Evolutionary conservation across 2,797 vertebrate genomes (phyloP), one percentile per base, ranked within the genome.

Genomic region (Sebastes paucispinis): DNA sequence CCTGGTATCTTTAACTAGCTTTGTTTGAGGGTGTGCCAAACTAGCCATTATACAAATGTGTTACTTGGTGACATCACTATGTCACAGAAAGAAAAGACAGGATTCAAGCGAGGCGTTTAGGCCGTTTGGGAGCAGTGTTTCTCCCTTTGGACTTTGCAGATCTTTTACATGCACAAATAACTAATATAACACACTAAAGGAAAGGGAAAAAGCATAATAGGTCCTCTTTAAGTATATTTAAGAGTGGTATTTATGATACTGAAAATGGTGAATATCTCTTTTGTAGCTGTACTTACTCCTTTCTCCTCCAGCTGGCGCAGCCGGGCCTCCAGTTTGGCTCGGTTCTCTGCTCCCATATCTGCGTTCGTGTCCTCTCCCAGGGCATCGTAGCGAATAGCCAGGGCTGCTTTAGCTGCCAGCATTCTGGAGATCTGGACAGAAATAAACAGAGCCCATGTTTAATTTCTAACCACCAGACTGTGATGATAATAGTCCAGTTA

Each of bases 361-460:
- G 97, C 95, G 65, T 96, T 99, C 2, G 97, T 97, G 90, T 97
- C 96, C 75, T 99, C 98, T 32, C 98, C 98, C 24, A 99, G 96
- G 1, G 98, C 98, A 66, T 99, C 98, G 0, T 99, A 99, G 59
- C 98, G 96, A 81, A 98, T 96, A 47, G 98, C 97, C 86, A 99
- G 92, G 3, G 97, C 85, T 0, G 98, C 94, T 92, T 99, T 99
- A 36, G 98, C 98, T 50, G 98, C 98, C 79, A 99, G 92, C 97
- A 98, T 99, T 82, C 98, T 96, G 90, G 98, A 99, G 88, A 99
- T 99, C 98, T 99, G 89, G 58, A 20, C 20, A 31, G 3, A 64
- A 1, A 39, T 39, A 27, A 10, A 6, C 8, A 36, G 3, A n/a
- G 22, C 0, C 7, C 6, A 3, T 20, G 59, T 54, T 77, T 25